Conservation (phyloP, 2,113 vertebrate species). For the Lepus americanus region DNA sequence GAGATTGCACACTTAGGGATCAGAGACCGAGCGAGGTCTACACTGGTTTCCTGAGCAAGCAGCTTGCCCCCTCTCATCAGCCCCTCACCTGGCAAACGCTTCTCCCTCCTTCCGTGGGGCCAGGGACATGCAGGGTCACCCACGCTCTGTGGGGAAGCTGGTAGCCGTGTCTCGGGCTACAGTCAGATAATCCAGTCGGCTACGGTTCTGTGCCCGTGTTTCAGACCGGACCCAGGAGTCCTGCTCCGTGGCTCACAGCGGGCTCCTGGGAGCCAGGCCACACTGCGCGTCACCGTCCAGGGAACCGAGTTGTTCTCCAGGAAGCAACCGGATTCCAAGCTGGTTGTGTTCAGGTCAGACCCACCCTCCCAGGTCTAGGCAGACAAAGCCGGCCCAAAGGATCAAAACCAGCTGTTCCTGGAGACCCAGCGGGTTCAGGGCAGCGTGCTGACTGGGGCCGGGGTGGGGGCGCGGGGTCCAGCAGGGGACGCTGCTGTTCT, state of each 20-base stretch:
- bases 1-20: too few species aligned
- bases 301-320: not conserved
- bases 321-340: not conserved
- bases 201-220: not conserved
- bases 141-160: not conserved
- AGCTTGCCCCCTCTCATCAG: too few species aligned
- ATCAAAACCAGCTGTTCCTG: not conserved
- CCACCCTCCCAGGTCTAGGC: not conserved
- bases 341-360: not conserved
- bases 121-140: not conserved
- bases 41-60: too few species aligned
- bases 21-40: too few species aligned
- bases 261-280: not conserved
- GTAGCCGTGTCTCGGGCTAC: not conserved
- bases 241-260: not conserved
- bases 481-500: not conserved
- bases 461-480: not conserved
- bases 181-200: too few species aligned
- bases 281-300: not conserved
- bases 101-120: too few species aligned
- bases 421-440: not conserved
- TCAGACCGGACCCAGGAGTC: not conserved
- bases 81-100: too few species aligned
- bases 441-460: not conserved
- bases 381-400: conserved; percentile 13